phyloP scores from a whole-genome alignment of 2,113 vertebrate species.

The Sprattus sprattus region DNA sequence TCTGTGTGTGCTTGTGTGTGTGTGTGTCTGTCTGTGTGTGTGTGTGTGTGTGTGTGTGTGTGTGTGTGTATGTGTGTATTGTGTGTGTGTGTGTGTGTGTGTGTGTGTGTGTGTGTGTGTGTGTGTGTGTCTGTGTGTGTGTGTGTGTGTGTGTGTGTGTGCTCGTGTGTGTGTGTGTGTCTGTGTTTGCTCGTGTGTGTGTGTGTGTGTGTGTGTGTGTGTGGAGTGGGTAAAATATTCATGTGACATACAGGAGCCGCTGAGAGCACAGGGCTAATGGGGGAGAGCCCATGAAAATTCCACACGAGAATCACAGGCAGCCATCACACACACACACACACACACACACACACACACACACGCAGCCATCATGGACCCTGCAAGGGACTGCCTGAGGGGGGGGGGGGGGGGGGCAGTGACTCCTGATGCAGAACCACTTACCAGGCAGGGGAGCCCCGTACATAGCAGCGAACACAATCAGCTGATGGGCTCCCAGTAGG shows the following conservation, averaged over 20 bases:
- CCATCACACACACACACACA: too few relatives aligned
- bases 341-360: too few relatives aligned
- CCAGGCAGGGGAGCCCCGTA: background rate
- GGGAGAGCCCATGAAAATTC: background rate
- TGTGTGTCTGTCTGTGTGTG: too few relatives aligned
- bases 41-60: too few relatives aligned
- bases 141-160: too few relatives aligned
- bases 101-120: too few relatives aligned
- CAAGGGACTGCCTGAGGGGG: too few relatives aligned
- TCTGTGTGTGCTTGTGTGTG: background rate
- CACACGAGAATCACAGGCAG: background rate
- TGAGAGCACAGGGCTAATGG: background rate
- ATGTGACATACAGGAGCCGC: background rate
- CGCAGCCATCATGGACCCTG: too few relatives aligned
- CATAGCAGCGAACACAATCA: background rate
- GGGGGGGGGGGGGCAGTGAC: background rate
- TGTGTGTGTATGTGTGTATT: too few relatives aligned
- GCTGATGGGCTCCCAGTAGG: background rate
- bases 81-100: too few relatives aligned
- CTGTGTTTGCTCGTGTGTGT: background rate
- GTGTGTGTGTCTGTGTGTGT: too few relatives aligned
- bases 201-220: background rate
- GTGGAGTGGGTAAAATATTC: background rate
- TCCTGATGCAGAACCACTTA: slow-evolving; percentile 2
- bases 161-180: background rate